Base-by-base conservation (phyloP, 2,888 invertebrate species). In the Ennomos fuscantarius region DNA sequence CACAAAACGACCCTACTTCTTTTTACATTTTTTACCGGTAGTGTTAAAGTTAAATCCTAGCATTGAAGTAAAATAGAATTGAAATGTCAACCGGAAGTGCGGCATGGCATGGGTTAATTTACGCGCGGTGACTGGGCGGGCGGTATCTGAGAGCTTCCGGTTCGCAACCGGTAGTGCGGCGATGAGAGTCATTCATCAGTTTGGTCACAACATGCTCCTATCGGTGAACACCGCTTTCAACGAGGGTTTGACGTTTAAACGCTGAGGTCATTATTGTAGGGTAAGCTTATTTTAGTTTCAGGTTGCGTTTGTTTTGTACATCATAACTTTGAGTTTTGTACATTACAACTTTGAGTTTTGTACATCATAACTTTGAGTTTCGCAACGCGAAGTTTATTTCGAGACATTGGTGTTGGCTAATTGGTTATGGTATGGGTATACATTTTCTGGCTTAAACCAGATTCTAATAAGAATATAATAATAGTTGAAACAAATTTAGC, bases 161-260 rank as follows among this genome's bases (percentile, higher is more conserved):
- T 70, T 66, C 70, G 69, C 72, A 68, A 68, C 74, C 81, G 81
- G 81, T 76, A 78, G 70, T 69, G 66, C 49, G 55, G 76, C 86
- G 84, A 82, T 87, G 86, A 85, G 84, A 82, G 76, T 79, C 82
- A 84, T 88, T 81, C 85, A 88, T 88, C 89, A 77, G 76, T 84
- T 86, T 78, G 86, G 84, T 81, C 78, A 73, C 79, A 75, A 75
- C 78, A 79, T 79, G 78, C 72, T 79, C 70, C 73, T 75, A 76
- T 79, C 82, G 81, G 81, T 82, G 78, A 81, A 76, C 73, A 53
- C 45, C 40, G 70, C 62, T 63, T 65, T 67, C 61, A 65, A 62
- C 63, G 47, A 56, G 56, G 67, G 59, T 57, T 60, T 62, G 57
- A 62, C 51, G 35, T 62, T 63, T 63, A 44, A 55, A 60, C 49